phyloP scores from a whole-genome alignment of 2,797 vertebrate genomes.

The Neostethus bicornis region DNA sequence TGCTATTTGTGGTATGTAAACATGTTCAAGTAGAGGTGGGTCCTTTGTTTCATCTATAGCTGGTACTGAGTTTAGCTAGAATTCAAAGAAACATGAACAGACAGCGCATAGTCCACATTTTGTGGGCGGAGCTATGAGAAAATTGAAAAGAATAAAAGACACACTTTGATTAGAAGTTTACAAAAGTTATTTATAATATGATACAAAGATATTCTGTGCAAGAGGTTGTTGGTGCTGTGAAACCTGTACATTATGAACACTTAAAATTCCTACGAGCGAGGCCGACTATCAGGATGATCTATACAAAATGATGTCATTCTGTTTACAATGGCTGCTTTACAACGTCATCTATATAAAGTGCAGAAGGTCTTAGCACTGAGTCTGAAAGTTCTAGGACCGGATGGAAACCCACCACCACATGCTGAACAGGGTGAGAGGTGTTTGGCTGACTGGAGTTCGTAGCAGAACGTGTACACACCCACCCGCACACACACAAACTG shows the following conservation, averaged over 20 bases:
- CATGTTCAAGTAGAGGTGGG: no score
- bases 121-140: conserved; percentile 14
- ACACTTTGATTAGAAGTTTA: conserved; percentile 69
- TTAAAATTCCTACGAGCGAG: conserved; percentile 67
- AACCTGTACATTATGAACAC: conserved; percentile 85
- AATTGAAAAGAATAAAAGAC: conserved; percentile 41
- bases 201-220: conserved; percentile 99
- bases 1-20: no score
- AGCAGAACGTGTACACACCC: no score
- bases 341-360: conserved; percentile 93
- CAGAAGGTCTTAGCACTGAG: conserved; percentile 81
- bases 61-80: no score
- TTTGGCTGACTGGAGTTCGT: conserved; percentile 43
- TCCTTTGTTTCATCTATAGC: no score
- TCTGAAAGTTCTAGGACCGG: conserved; percentile 79
- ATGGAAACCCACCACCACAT: conserved; percentile 64
- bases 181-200: conserved; percentile 97
- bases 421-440: conserved; percentile 55
- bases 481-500: conserved; percentile 72
- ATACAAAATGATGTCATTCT: conserved; percentile 71
- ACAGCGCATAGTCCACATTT: no score
- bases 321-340: conserved; percentile 76
- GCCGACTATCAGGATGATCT: conserved; percentile 60
- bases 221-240: conserved; percentile 89
- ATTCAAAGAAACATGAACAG: no score